Evolutionary conservation across 1,140 invertebrate genomes (phyloP), one percentile per base, ranked within the genome.

Genomic region (Drosophila triauraria): DNA sequence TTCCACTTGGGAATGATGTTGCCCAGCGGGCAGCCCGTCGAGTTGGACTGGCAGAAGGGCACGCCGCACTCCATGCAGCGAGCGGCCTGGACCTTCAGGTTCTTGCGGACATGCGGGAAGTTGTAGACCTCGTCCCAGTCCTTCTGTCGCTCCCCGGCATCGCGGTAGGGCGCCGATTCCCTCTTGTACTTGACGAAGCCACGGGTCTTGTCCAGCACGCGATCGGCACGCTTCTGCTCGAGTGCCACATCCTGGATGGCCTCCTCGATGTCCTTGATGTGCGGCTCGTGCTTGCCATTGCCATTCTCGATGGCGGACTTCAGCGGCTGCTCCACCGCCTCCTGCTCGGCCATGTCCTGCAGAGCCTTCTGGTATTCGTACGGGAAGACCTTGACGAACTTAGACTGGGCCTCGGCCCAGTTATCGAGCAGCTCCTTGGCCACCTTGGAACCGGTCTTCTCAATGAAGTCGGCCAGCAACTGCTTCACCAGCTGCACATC

Each of bases 1-100:
- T 99, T 99, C 98, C 98, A 99, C 94, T 99, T 99, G 25, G 99
- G 99, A 91, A 99, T 99, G 64, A 99, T 99, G 93, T 99, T 99
- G 47, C 98, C 98, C 15, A 99, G 94, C 3, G 99, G 99, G 93
- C 99, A 99, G 53, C 98, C 99, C 91, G 99, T 97, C 8, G 90
- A 93, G 79, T 97, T 96, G 38, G 97, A 98, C 94, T 99, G 99
- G 93, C 99, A 99, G 94, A 99, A 99, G 9, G 99, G 99, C 27
- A 99, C 98, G 27, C 99, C 99, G 93, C 99, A 99, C 83, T 99
- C 99, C 99, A 99, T 99, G 93, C 99, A 99, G 13, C 98, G 95
- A 1, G 99, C 98, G 12, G 99, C 98, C 93, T 99, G 99, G 2
- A 96, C 95, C 51, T 96, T 95, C 12, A 99, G 94, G 38, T 97